phyloP scores from a whole-genome alignment of 2,113 vertebrate species.

The Colinus virginianus region DNA sequence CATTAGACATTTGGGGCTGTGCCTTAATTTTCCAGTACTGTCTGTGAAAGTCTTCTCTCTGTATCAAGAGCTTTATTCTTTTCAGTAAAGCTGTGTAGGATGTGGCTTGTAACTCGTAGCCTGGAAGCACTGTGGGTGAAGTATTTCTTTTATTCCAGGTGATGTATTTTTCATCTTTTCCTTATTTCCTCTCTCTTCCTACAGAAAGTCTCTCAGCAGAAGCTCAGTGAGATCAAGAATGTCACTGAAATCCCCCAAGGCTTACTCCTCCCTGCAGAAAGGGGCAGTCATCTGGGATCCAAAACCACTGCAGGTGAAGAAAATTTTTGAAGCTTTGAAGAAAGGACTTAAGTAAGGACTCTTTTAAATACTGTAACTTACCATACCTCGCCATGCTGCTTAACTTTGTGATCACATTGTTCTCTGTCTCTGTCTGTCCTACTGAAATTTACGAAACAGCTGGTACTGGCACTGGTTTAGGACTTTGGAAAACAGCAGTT shows the following conservation, averaged over 20 bases:
- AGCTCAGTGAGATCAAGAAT: conserved; percentile 85
- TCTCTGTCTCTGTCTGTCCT: not conserved
- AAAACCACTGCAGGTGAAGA: conserved; percentile 91
- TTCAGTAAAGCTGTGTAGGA: fast-evolving
- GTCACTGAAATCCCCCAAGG: conserved; percentile 79
- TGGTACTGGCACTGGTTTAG: not conserved
- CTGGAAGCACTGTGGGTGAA: not conserved
- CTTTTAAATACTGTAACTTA: not conserved
- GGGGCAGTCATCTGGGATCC: conserved; percentile 76
- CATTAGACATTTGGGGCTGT: not conserved
- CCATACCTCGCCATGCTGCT: not conserved
- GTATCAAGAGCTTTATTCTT: fast-evolving
- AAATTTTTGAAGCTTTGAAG: conserved; percentile 89
- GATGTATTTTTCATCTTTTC: not conserved
- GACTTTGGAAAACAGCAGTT: not conserved
- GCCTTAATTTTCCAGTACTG: not conserved
- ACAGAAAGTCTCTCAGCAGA: conserved; percentile 78
- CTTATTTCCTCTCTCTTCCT: not conserved
- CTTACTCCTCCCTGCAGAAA: conserved; percentile 79
- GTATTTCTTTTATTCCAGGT: not conserved
- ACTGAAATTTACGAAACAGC: not conserved
- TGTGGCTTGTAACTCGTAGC: fast-evolving
- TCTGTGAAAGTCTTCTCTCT: not conserved
- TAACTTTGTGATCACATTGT: not conserved
- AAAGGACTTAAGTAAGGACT: conserved; percentile 90